These are phyloP conservation scores for Caenorhabditis zanzibari DNA, from an alignment of 2,888 invertebrate genomes.

Conservation along the genomic window DNA sequence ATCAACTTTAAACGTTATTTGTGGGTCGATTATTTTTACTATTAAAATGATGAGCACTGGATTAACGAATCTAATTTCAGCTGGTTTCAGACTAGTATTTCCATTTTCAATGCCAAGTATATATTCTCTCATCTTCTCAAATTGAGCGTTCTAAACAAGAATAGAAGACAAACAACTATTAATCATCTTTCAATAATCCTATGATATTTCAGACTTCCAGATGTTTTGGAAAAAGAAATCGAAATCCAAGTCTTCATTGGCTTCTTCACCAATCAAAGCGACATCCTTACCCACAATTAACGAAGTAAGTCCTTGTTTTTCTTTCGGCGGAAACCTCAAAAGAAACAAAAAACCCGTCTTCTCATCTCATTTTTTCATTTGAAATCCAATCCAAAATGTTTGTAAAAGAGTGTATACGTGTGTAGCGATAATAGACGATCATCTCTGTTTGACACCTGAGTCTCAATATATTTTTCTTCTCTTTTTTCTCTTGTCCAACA, in stretches of 20 bases:
- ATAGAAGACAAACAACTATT: too few species aligned
- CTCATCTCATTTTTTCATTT: slow-evolving; percentile 31
- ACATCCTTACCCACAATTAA: slow-evolving; percentile 51
- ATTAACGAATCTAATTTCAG: too few species aligned
- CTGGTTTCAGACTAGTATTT: too few species aligned
- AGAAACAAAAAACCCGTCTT: slow-evolving; percentile 31
- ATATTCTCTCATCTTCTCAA: too few species aligned
- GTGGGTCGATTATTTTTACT: too few species aligned
- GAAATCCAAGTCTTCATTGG: slow-evolving; percentile 36
- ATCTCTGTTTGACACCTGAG: slow-evolving; percentile 31
- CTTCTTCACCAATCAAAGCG: slow-evolving; percentile 38
- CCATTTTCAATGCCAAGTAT: too few species aligned
- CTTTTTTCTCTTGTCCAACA: slow-evolving; percentile 10
- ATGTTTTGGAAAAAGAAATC: slow-evolving; percentile 59
- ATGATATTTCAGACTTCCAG: slow-evolving; percentile 54
- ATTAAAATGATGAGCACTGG: too few species aligned
- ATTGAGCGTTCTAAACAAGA: too few species aligned
- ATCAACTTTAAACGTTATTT: too few species aligned
- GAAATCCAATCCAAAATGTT: slow-evolving; percentile 56
- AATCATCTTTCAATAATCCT: too few species aligned
- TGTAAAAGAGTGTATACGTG: slow-evolving; percentile 46
- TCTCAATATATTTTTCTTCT: slow-evolving; percentile 23
- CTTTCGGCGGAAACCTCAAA: slow-evolving; percentile 25
- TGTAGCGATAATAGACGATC: slow-evolving; percentile 56
- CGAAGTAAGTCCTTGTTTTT: slow-evolving; percentile 41